Conservation (phyloP, 2,113 vertebrate genomes). For the Chrysemys picta region DNA sequence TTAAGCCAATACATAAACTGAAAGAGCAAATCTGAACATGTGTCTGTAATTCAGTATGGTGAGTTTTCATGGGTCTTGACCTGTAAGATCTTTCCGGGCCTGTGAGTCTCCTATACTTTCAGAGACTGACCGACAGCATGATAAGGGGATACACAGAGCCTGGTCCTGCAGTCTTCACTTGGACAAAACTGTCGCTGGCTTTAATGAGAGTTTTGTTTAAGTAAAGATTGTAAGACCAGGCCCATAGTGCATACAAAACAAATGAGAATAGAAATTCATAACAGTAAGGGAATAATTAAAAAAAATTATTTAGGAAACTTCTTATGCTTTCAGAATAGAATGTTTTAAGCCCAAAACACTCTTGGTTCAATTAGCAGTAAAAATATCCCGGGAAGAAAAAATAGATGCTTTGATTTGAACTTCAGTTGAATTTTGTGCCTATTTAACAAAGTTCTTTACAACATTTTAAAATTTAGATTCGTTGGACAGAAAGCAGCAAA, state of each 20-base stretch:
- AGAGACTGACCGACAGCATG: not conserved
- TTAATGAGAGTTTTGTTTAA: not conserved
- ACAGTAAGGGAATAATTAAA: not conserved
- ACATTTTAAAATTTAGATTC: constrained; percentile 71
- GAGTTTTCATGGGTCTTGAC: not conserved
- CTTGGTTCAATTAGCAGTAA: not conserved
- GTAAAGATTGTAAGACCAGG: not conserved
- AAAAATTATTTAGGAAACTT: not conserved
- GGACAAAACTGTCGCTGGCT: not conserved
- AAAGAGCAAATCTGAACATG: not conserved
- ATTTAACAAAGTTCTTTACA: not conserved
- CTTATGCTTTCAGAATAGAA: not conserved
- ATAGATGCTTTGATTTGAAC: not conserved
- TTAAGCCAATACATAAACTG: not conserved
- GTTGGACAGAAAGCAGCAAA: constrained; percentile 87
- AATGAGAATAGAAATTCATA: not conserved
- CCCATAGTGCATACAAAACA: not conserved
- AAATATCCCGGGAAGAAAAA: not conserved
- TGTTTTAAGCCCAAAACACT: not conserved
- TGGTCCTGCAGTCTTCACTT: not conserved
- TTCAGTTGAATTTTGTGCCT: not conserved
- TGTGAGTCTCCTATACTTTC: not conserved
- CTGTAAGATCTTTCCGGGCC: not conserved
- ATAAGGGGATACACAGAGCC: not conserved
- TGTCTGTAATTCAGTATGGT: not conserved